phyloP scores from a whole-genome alignment of 2,797 vertebrate species.

The Scolopax bukidnonensis region DNA sequence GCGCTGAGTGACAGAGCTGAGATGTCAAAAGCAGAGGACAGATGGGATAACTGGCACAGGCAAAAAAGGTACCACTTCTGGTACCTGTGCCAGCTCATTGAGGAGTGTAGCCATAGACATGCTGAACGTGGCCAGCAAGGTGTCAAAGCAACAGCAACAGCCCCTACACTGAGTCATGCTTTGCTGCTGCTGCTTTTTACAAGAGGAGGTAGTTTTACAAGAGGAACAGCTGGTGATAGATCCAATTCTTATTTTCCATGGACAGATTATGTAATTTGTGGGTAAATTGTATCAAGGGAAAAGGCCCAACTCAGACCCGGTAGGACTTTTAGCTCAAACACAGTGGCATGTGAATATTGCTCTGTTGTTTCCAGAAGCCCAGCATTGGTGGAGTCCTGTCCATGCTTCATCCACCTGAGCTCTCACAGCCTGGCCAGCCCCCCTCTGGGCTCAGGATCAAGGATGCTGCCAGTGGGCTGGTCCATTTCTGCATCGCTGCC shows the following conservation, averaged over 20 bases:
- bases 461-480: background rate
- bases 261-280: background rate
- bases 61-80: background rate
- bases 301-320: background rate
- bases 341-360: background rate
- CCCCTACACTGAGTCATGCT: rapidly evolving
- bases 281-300: background rate
- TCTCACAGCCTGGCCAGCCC: background rate
- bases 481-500: background rate
- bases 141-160: background rate
- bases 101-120: background rate
- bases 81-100: rapidly evolving
- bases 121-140: rapidly evolving
- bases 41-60: background rate
- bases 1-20: background rate
- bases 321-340: background rate
- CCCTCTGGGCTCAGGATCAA: rapidly evolving
- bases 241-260: background rate
- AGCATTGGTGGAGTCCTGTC: background rate
- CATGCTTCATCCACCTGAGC: background rate
- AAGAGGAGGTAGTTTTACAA: background rate
- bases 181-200: background rate
- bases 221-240: background rate
- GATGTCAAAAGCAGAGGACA: background rate
- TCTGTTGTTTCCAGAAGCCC: background rate